Percentiles rank a stretch among this genome's conserved stretches.
phyloP scores from a whole-genome alignment of 2,888 invertebrate species.

The Drosophila melanosoma region DNA sequence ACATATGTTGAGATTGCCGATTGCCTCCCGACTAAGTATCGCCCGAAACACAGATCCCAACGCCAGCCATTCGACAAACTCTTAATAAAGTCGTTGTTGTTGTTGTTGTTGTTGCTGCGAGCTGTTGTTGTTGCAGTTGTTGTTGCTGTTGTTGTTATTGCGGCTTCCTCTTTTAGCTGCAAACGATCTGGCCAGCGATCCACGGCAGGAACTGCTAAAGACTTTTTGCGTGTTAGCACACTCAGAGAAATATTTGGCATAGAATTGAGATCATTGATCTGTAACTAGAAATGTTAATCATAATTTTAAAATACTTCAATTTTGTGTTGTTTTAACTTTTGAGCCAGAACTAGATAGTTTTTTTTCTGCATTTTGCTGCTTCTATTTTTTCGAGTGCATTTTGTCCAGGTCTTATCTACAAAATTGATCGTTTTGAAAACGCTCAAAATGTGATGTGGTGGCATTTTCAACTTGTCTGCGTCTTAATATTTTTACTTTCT shows the following conservation, averaged over 20 bases:
- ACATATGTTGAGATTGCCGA: slow-evolving; percentile 76
- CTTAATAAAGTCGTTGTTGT: slow-evolving; percentile 40
- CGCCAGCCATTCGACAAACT: slow-evolving; percentile 4
- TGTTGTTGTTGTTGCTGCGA: slow-evolving; percentile 8
- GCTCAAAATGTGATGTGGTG: slow-evolving; percentile 83
- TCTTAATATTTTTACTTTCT: slow-evolving; percentile 82
- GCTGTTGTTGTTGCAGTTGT: slow-evolving; percentile 18
- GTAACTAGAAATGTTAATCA: background rate
- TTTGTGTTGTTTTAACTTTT: background rate
- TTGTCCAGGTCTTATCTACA: slow-evolving; percentile 69
- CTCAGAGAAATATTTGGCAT: background rate
- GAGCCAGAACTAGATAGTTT: background rate
- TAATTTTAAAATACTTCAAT: background rate
- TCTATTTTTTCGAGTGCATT: slow-evolving; percentile 2
- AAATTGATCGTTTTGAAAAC: slow-evolving; percentile 84
- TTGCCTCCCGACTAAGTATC: slow-evolving; percentile 12
- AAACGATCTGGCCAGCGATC: slow-evolving; percentile 17
- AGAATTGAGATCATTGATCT: background rate
- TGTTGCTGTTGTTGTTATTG: slow-evolving; percentile 17
- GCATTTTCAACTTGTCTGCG: slow-evolving; percentile 83
- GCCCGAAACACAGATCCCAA: slow-evolving; percentile 17
- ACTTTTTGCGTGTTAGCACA: background rate
- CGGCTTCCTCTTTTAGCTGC: slow-evolving; percentile 45
- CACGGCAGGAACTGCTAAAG: slow-evolving; percentile 11
- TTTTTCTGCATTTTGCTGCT: background rate